Conservation (phyloP, 2,113 vertebrate species). For the Psittacara wagleri region DNA sequence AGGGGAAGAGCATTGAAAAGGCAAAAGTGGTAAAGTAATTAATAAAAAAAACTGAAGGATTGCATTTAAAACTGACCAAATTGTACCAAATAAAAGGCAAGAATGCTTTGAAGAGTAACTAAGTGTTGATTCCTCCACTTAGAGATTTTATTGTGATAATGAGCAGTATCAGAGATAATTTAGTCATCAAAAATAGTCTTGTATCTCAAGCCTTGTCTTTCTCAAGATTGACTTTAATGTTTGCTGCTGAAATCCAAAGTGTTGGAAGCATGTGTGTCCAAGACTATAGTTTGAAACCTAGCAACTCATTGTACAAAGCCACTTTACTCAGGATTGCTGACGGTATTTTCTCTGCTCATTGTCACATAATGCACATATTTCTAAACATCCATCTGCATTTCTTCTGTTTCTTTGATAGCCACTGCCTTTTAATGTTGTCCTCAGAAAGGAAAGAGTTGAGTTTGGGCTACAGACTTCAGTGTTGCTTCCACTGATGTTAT, state of each 20-base stretch:
- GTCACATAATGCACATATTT: not conserved
- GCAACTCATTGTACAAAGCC: not conserved
- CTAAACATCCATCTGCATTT: constrained; percentile 12
- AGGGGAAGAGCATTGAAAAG: not conserved
- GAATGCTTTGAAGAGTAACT: not conserved
- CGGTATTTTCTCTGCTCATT: not conserved
- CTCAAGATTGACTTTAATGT: not conserved
- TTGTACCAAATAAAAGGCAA: not conserved
- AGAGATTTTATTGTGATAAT: not conserved
- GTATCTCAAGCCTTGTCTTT: not conserved
- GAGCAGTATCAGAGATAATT: not conserved
- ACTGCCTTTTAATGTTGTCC: not conserved
- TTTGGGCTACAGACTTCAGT: not conserved
- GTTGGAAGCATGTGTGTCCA: not conserved
- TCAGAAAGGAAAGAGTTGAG: not conserved
- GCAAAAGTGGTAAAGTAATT: not conserved
- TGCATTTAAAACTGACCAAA: not conserved
- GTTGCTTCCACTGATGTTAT: not conserved
- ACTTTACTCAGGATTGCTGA: not conserved
- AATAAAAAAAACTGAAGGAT: not conserved
- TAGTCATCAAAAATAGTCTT: not conserved
- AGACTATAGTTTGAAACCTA: not conserved
- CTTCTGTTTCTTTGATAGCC: not conserved
- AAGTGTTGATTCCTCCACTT: not conserved
- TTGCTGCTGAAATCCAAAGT: not conserved